Evolutionary conservation across 2,888 invertebrate species (phyloP), one percentile per base, ranked within the genome.

Genomic region (Tiphia femorata): DNA sequence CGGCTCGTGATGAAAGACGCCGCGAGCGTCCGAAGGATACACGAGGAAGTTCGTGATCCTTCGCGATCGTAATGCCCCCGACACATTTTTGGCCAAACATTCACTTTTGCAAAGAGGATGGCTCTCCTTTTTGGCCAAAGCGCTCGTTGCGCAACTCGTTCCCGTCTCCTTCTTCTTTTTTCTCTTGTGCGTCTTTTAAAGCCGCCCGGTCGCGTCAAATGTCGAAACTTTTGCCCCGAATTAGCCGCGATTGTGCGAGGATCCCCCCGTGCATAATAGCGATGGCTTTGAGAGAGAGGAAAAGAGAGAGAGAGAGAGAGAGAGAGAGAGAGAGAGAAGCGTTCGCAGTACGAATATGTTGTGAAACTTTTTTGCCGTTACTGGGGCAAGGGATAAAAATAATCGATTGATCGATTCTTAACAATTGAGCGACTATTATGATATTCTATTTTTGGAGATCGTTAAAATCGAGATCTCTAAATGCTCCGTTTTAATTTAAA

Each of bases 51-150:
- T 42, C 21, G 20, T 49, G 1, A 30, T 10, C 37, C n/a, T 47
- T 46, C 10, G 10, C 20, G 20, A 1, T 8, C 16, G n/a, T 21
- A 42, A 14, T 40, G 64, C 47, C 58, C 43, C 53, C 56, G 62
- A 67, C 37, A 58, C 57, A 65, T 67, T 74, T 70, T 72, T 58
- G 58, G 60, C 44, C 51, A 72, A 74, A 69, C 70, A 47, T 72
- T 75, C 71, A 67, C 71, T 74, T 74, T 73, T 72, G 55, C 58
- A 48, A 60, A 57, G 42, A 61, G 49, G 44, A 61, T 57, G 55
- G 37, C 57, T 49, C n/a, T n/a, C 30, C 58, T 42, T n/a, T 65
- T 62, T 54, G 46, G 51, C 38, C 29, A 21, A 20, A n/a, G 12
- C 41, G 43, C 37, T 30, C 43, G 35, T 70, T 71, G 49, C 27